Conservation (phyloP, 2,113 vertebrate genomes). For the Oncorhynchus keta region DNA sequence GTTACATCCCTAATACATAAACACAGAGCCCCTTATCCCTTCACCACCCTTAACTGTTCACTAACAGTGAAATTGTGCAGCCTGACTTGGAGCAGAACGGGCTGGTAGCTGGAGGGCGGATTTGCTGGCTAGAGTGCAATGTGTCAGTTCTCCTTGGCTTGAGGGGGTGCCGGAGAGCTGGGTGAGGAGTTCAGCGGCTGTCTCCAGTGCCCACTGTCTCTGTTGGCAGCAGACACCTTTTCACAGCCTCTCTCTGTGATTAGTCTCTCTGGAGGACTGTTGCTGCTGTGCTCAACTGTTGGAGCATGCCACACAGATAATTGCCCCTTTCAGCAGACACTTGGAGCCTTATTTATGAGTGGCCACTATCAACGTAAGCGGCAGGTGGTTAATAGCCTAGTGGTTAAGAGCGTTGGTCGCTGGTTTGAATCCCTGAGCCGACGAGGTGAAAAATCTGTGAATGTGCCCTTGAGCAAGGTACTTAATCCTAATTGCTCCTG, state of each 20-base stretch:
- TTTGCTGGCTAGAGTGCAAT: background rate
- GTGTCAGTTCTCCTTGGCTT: constrained; percentile 6
- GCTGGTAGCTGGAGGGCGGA: background rate
- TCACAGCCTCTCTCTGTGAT: background rate
- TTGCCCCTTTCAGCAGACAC: too few species aligned
- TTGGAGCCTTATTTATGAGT: too few species aligned
- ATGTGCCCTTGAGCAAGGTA: too few species aligned
- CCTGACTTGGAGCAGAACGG: constrained; percentile 30
- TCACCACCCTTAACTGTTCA: background rate
- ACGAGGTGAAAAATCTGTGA: too few species aligned
- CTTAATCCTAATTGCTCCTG: too few species aligned
- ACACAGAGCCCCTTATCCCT: background rate
- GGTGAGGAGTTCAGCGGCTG: constrained; percentile 3
- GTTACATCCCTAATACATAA: background rate
- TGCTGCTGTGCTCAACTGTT: background rate
- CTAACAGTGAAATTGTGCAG: constrained; percentile 13
- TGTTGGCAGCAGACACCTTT: background rate
- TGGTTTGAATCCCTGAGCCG: too few species aligned
- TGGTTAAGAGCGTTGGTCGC: too few species aligned
- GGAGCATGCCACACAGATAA: background rate
- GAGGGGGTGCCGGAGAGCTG: constrained; percentile 13
- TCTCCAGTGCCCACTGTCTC: background rate
- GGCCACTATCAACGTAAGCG: too few species aligned
- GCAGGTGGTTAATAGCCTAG: too few species aligned
- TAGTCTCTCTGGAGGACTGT: background rate